A percentile compares a stretch with the other conserved stretches of the same genome.
Evolutionary conservation across 2,888 invertebrate species (phyloP).

Genomic region (Athetis lepigone): DNA sequence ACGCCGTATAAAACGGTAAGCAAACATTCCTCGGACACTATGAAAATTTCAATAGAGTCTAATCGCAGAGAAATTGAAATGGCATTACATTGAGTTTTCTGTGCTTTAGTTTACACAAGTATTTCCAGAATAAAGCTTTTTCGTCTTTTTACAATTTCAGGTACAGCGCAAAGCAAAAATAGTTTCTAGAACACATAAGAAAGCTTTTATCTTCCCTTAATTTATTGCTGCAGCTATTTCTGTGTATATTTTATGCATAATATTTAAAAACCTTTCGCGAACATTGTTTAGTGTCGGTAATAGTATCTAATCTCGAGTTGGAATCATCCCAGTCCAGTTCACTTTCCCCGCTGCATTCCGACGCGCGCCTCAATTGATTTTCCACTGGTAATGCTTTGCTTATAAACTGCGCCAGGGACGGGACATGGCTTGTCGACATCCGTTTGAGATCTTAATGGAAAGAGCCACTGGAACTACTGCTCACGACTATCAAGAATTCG

Average conservation of each 20-base stretch:
- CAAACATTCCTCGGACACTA: slow-evolving; percentile 69
- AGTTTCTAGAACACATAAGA: slow-evolving; percentile 10
- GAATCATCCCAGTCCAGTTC: slow-evolving; percentile 58
- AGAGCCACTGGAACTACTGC: slow-evolving; percentile 61
- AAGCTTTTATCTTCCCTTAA: slow-evolving; percentile 14
- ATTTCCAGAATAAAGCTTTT: slow-evolving; percentile 1
- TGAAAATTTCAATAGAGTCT: slow-evolving; percentile 62
- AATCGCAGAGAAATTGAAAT: slow-evolving; percentile 53
- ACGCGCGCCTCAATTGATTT: slow-evolving; percentile 69
- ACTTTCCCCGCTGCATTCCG: slow-evolving; percentile 67
- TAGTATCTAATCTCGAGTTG: slow-evolving; percentile 57
- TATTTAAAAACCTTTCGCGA: slow-evolving; percentile 47
- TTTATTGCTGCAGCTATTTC: slow-evolving; percentile 34
- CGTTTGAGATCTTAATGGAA: slow-evolving; percentile 69
- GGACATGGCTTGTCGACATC: slow-evolving; percentile 64
- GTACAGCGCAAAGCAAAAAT: slow-evolving; percentile 8
- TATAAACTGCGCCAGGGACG: slow-evolving; percentile 62
- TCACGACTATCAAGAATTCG: slow-evolving; percentile 64
- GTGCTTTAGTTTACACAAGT: slow-evolving; percentile 12
- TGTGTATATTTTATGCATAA: slow-evolving; percentile 35
- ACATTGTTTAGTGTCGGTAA: slow-evolving; percentile 52
- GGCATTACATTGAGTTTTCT: slow-evolving; percentile 35
- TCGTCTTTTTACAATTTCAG: neutral
- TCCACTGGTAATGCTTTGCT: slow-evolving; percentile 61
- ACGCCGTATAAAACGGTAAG: slow-evolving; percentile 73